Base-by-base conservation (phyloP, 2,797 vertebrate genomes). In the Moxostoma hubbsi region DNA sequence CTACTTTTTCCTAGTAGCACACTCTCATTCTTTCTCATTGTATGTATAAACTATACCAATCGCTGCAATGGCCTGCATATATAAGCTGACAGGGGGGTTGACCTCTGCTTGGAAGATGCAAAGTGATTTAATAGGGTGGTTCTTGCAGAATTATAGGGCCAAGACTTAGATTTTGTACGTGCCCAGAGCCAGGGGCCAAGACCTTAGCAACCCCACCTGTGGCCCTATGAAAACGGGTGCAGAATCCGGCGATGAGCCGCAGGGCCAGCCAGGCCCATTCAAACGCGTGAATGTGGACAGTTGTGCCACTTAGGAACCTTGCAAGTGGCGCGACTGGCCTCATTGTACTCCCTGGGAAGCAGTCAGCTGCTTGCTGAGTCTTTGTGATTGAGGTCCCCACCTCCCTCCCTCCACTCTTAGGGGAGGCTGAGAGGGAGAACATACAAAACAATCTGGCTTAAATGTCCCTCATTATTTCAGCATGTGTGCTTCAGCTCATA, bases 321-420 rank as follows among this genome's bases (percentile, higher is more conserved):
- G 91, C 91, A 92, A 92, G 90, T 93, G 93, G 90, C 87, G 85
- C 84, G 84, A 89, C 93, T 90, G 85, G 88, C 90, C 89, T 92
- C 92, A 94, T 96, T 96, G 94, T 96, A 88, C 90, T 87, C 91
- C 92, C 91, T 95, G 92, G 94, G 94, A 96, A 95, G 92, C 84
- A 75, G 79, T 92, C 96, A 96, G 95, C 95, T 98, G 96, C 89
- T 93, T 88, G 93, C 92, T 92, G 90, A 91, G 91, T 90, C 89
- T 89, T 93, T 94, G 93, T 93, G 89, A 80, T 90, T 72, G 76
- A 90, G 91, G 92, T 91, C 70, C 15, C 70, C 65, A 15, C 43
- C 59, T 67, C 65, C 16, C 57, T 67, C 50, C 57, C 49, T 82
- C 91, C 64, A 87, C 43, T 80, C 73, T 82, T 59, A 77, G 81